Evolutionary conservation across 2,113 vertebrate genomes (phyloP).

Genomic region (Gopherus flavomarginatus): DNA sequence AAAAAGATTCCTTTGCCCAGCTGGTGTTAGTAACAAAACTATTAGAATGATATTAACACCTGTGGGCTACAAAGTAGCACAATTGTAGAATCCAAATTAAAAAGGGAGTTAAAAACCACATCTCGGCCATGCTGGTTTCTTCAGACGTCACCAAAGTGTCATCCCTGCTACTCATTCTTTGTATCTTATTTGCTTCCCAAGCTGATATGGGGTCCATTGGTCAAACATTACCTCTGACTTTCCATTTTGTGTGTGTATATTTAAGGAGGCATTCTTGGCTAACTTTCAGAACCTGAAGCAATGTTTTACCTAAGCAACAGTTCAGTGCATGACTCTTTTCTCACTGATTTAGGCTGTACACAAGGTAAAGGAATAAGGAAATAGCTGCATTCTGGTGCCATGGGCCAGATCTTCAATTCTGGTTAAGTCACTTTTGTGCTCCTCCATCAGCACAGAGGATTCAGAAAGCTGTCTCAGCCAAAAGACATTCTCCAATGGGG

Average conservation of each 20-base stretch:
- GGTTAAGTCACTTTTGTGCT: not conserved
- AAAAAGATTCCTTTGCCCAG: not conserved
- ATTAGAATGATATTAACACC: not conserved
- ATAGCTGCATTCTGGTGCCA: not conserved
- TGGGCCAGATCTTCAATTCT: not conserved
- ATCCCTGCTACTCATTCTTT: not conserved
- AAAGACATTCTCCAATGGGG: not conserved
- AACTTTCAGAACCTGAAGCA: not conserved
- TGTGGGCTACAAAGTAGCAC: not conserved
- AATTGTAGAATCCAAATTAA: not conserved
- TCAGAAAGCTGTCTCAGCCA: not conserved
- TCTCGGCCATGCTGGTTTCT: not conserved
- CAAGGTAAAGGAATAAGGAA: not conserved
- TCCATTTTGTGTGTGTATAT: not conserved
- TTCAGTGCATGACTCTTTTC: not conserved
- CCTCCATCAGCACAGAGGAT: not conserved
- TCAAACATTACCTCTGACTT: conserved; percentile 14
- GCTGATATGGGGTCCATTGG: not conserved
- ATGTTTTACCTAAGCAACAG: not conserved
- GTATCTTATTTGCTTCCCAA: not conserved
- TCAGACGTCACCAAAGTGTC: not conserved
- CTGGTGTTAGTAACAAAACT: not conserved
- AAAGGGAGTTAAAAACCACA: not conserved
- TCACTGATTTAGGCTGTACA: not conserved
- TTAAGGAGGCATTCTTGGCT: not conserved